A percentile compares a stretch with the other conserved stretches of the same genome.
phyloP scores from a whole-genome alignment of 2,113 vertebrate species.

The Trogon melanurus region DNA sequence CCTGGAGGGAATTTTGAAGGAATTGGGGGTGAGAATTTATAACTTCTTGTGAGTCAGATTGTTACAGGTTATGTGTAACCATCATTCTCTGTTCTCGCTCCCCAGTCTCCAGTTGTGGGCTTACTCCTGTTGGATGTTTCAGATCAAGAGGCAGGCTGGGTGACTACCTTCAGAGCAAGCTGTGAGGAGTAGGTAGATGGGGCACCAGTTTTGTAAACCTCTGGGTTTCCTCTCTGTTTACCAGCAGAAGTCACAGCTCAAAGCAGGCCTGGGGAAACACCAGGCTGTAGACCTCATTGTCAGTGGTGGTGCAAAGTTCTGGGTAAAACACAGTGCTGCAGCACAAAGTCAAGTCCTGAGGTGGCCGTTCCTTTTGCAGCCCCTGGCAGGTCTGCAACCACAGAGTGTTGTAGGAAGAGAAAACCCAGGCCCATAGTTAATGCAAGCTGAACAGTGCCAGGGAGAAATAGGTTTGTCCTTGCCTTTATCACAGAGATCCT shows the following conservation, averaged over 20 bases:
- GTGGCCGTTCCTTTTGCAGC: background rate
- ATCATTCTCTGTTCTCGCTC: background rate
- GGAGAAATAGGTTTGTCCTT: background rate
- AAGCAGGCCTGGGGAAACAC: background rate
- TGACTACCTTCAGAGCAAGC: background rate
- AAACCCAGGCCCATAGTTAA: background rate
- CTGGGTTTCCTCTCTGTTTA: background rate
- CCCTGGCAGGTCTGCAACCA: background rate
- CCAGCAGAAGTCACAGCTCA: background rate
- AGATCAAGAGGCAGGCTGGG: background rate
- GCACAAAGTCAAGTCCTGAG: background rate
- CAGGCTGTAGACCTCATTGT: background rate
- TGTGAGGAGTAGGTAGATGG: background rate
- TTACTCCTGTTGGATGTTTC: background rate
- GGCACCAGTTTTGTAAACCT: background rate
- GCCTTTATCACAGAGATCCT: background rate
- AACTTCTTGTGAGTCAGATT: background rate
- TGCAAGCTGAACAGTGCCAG: background rate
- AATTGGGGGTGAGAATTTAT: background rate
- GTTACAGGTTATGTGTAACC: background rate
- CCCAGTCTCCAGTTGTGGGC: background rate
- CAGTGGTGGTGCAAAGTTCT: background rate
- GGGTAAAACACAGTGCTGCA: background rate
- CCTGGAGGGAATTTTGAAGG: background rate
- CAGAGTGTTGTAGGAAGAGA: background rate